A percentile compares a stretch with the other conserved stretches of the same genome.
These are phyloP conservation scores for Tethea ocularis DNA, from an alignment of 2,888 invertebrate species.

Conservation along the genomic window DNA sequence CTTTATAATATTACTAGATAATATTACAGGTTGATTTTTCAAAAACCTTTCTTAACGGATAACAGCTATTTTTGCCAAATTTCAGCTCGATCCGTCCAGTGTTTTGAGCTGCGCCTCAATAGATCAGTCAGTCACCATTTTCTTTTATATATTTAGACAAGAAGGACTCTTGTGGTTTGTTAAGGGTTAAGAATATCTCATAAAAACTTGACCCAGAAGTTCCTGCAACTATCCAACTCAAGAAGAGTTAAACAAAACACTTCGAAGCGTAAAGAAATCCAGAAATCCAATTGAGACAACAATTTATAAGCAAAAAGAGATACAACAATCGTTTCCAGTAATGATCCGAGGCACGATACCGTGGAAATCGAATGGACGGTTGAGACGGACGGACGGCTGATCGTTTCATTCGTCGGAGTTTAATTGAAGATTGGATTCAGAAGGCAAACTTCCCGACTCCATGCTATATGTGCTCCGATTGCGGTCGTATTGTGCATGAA, in stretches of 20 bases:
- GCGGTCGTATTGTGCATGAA: constrained; percentile 17
- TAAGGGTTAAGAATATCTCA: too few species aligned
- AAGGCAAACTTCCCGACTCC: constrained; percentile 47
- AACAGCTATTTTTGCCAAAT: too few species aligned
- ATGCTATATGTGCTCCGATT: constrained; percentile 18
- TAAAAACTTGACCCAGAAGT: neutral
- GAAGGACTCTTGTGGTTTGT: too few species aligned
- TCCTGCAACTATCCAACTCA: neutral
- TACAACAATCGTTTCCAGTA: constrained; percentile 21
- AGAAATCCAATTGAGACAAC: constrained; percentile 5
- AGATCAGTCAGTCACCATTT: too few species aligned
- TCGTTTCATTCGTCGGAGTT: constrained; percentile 35
- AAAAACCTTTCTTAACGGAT: too few species aligned
- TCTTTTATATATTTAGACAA: too few species aligned
- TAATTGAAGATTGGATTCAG: constrained; percentile 59
- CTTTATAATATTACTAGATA: too few species aligned
- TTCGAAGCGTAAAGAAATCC: neutral
- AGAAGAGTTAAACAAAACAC: neutral
- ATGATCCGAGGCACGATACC: constrained; percentile 26
- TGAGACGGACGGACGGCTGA: constrained; percentile 16
- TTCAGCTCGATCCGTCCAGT: too few species aligned
- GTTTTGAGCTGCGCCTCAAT: too few species aligned
- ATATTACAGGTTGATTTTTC: too few species aligned
- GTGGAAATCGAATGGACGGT: constrained; percentile 10
- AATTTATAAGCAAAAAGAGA: constrained; percentile 6